Conservation (phyloP, 2,797 vertebrate species). For the Anguilla marmorata region DNA sequence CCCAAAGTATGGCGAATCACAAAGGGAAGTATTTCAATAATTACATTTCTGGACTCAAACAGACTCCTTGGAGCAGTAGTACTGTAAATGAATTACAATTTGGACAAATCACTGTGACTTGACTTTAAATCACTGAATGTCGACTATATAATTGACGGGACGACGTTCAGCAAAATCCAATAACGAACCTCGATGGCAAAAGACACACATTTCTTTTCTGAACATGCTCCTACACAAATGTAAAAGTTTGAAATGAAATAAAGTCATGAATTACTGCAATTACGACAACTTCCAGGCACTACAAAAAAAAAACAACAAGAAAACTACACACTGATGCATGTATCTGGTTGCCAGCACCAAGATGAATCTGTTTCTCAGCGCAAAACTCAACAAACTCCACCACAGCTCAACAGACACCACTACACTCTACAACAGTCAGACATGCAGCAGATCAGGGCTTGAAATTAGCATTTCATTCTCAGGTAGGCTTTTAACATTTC, state of each 20-base stretch:
- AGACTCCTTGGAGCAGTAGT: not conserved
- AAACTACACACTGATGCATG: slow-evolving; percentile 25
- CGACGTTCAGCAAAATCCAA: slow-evolving; percentile 22
- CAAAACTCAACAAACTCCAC: slow-evolving; percentile 64
- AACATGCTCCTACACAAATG: slow-evolving; percentile 40
- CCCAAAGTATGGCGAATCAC: not conserved
- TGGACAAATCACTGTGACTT: not conserved
- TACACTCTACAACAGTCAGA: slow-evolving; percentile 82
- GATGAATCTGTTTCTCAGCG: slow-evolving; percentile 44
- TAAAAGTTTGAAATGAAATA: not conserved
- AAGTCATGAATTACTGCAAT: slow-evolving; percentile 19
- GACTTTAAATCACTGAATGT: not conserved
- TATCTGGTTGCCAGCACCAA: slow-evolving; percentile 20
- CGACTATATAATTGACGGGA: not conserved
- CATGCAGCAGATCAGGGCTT: slow-evolving; percentile 96
- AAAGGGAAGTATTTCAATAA: not conserved
- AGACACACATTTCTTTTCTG: slow-evolving; percentile 26
- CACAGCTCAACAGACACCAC: slow-evolving; percentile 81
- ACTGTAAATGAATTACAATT: not conserved
- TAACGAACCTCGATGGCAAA: slow-evolving; percentile 30
- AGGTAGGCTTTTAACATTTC: slow-evolving; percentile 36
- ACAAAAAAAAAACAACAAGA: slow-evolving; percentile 6
- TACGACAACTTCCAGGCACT: slow-evolving; percentile 13
- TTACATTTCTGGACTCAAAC: not conserved
- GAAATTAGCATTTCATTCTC: slow-evolving; percentile 77